phyloP scores from a whole-genome alignment of 2,113 vertebrate species.

The Sitta europaea region DNA sequence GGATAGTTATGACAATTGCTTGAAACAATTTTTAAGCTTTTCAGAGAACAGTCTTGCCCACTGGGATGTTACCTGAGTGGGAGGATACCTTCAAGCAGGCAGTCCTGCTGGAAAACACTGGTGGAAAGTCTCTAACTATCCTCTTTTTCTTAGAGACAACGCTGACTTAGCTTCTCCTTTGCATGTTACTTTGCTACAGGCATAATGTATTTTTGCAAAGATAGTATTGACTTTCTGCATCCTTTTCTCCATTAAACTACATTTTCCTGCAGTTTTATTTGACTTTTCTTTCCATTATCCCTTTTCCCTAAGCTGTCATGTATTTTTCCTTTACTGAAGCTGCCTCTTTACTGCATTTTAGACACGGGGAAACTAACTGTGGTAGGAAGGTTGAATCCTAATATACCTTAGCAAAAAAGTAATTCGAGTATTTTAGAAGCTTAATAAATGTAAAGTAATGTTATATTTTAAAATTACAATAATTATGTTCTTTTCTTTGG shows the following conservation, averaged over 20 bases:
- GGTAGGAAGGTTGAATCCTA: background rate
- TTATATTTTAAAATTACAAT: background rate
- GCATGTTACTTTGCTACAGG: background rate
- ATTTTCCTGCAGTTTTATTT: background rate
- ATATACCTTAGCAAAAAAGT: background rate
- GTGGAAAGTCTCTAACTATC: background rate
- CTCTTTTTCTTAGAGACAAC: background rate
- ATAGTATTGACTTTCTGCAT: background rate
- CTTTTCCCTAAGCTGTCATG: background rate
- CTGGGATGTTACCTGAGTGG: background rate
- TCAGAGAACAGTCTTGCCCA: background rate
- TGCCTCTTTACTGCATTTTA: background rate
- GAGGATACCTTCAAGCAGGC: background rate
- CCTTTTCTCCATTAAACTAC: background rate
- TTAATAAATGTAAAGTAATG: background rate
- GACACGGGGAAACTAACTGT: background rate
- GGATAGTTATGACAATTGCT: background rate
- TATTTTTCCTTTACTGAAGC: background rate
- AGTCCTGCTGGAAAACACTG: background rate
- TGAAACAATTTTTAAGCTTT: background rate
- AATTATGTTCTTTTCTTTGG: constrained; percentile 18
- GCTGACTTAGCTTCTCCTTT: background rate
- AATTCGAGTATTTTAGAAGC: background rate
- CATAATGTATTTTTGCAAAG: background rate
- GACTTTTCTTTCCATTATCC: background rate